Evolutionary conservation across 2,797 vertebrate species (phyloP).

Genomic region (Forpus xanthops): DNA sequence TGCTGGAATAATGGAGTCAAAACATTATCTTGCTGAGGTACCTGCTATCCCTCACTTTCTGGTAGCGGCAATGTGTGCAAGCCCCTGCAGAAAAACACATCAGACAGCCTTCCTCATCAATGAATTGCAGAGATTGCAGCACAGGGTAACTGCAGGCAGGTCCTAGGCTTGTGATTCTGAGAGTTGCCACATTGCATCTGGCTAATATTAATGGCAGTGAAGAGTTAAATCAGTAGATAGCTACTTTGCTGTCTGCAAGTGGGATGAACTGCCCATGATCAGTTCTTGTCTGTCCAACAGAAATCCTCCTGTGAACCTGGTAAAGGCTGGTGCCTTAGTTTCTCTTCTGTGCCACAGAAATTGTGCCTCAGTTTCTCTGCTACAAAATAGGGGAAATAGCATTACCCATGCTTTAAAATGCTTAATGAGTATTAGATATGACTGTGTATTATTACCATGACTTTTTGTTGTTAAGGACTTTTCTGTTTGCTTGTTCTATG

Average conservation of each 20-base stretch:
- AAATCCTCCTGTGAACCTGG: background rate
- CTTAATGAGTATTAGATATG: background rate
- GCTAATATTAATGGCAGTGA: background rate
- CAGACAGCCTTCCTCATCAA: background rate
- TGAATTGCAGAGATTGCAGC: background rate
- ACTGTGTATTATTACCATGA: background rate
- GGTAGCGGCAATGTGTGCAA: background rate
- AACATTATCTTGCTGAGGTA: background rate
- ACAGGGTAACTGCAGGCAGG: background rate
- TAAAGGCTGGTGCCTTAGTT: background rate
- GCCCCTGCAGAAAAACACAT: background rate
- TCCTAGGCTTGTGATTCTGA: background rate
- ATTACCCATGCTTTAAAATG: background rate
- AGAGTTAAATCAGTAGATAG: background rate
- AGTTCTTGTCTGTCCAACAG: background rate
- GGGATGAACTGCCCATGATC: background rate
- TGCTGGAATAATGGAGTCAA: slow-evolving; percentile 7
- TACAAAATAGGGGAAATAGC: accelerated
- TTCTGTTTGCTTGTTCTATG: background rate
- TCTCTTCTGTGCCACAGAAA: background rate
- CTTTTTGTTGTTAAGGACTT: background rate
- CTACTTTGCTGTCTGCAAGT: background rate
- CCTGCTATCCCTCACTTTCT: background rate
- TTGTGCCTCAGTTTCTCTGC: background rate
- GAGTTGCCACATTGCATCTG: background rate